These are phyloP conservation scores for Phenganax marumi DNA, from an alignment of 92 coral and sea anemone species.

Conservation along the genomic window DNA sequence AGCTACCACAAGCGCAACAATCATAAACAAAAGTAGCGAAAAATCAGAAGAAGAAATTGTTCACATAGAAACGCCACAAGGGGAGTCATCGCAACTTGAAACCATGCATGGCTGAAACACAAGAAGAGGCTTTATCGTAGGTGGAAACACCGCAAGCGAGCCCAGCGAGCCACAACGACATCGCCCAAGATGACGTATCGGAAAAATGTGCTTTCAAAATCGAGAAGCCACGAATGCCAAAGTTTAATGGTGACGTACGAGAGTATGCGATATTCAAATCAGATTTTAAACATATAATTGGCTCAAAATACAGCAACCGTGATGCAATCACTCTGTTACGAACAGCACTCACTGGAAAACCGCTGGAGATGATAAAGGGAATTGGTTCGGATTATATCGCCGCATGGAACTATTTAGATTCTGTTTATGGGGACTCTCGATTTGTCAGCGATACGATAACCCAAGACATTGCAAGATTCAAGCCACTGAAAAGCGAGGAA, in stretches of 20 bases:
- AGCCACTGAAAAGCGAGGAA: background rate
- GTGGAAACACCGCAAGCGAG: background rate
- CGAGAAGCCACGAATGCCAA: slow-evolving; percentile 56
- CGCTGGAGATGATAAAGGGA: slow-evolving; percentile 35
- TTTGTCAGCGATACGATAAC: background rate
- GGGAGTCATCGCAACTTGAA: no score
- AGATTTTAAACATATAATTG: slow-evolving; percentile 22
- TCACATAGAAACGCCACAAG: no score
- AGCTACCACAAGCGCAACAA: no score
- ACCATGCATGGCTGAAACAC: no score
- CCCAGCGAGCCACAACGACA: background rate
- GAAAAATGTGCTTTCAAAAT: slow-evolving; percentile 44
- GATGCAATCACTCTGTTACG: slow-evolving; percentile 45
- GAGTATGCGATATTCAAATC: slow-evolving; percentile 17
- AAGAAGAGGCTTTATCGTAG: no score
- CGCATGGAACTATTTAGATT: no score
- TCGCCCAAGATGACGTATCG: background rate
- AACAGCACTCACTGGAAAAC: slow-evolving; percentile 19
- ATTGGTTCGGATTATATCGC: no score
- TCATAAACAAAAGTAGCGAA: no score
- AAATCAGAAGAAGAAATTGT: no score
- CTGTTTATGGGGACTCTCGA: background rate
- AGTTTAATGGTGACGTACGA: slow-evolving; percentile 48
- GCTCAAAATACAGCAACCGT: slow-evolving; percentile 4
- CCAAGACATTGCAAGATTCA: background rate